These are phyloP conservation scores for Ataeniobius toweri DNA, from an alignment of 2,797 vertebrate species.

Conservation along the genomic window DNA sequence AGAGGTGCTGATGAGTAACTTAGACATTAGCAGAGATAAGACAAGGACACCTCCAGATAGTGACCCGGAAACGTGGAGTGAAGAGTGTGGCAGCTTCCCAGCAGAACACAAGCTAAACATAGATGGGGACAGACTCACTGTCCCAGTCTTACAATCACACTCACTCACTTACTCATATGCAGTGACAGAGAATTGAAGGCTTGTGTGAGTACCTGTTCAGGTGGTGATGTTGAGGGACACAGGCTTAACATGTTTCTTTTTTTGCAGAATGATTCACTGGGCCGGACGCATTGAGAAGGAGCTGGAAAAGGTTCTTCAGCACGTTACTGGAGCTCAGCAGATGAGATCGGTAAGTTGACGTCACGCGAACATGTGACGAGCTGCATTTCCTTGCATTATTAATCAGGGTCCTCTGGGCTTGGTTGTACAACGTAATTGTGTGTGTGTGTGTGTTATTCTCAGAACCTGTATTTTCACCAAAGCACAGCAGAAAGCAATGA, in stretches of 20 bases:
- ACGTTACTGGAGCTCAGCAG: conserved; percentile 94
- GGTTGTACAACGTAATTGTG: conserved; percentile 30
- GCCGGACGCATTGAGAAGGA: conserved; percentile 96
- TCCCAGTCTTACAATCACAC: conserved; percentile 12
- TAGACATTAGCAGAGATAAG: conserved; percentile 43
- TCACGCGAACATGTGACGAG: conserved; percentile 39
- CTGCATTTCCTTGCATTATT: conserved; percentile 57
- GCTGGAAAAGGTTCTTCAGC: conserved; percentile 94
- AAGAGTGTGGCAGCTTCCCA: conserved; percentile 32
- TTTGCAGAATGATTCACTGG: conserved; percentile 96
- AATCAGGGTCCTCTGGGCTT: conserved; percentile 37
- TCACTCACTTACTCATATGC: background rate
- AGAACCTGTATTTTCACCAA: conserved; percentile 6
- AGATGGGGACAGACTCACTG: conserved; percentile 21
- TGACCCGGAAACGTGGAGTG: conserved; percentile 4
- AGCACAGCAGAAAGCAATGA: conserved; percentile 4
- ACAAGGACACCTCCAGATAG: conserved; percentile 39
- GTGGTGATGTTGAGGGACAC: conserved; percentile 26
- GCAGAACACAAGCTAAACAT: conserved; percentile 22
- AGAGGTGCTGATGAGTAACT: conserved; percentile 52
- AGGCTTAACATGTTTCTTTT: conserved; percentile 37
- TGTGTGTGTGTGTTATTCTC: background rate
- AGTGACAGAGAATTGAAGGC: conserved; percentile 24
- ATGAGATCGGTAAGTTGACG: conserved; percentile 89
- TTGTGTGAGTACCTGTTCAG: conserved; percentile 24